Base-by-base conservation (phyloP, 2,113 vertebrate species). In the Orthonyx spaldingii region DNA sequence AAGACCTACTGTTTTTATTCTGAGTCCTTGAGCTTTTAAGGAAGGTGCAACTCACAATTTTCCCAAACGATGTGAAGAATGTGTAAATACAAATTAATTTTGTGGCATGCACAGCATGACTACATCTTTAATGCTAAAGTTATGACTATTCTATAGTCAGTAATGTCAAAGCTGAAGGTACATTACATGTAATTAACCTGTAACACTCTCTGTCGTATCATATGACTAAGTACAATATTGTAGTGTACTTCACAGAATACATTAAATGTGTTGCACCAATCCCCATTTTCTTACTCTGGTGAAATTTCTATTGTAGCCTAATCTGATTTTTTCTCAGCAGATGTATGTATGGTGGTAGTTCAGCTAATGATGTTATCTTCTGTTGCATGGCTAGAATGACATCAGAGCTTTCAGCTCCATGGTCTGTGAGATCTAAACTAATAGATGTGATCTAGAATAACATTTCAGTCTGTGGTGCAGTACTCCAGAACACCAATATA, bases 121-220 rank as follows among this genome's bases (percentile, higher is more conserved):
- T 93, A 21, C 37, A 55, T 72, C 71, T 92, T 68, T 37, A 87
- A n/a, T 71, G 46, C 52, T 84, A 20, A 70, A 81, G 83, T 89
- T 96, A 53, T 82, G 83, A 90, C 86, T 92, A 1, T 75, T 78
- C 69, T 89, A 14, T 71, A 87, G 44, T 81, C 52, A 71, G 26
- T 56, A 92, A 71, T 93, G 83, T 95, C 94, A 96, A 94, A 96
- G 61, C 88, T 68, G 35, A 49, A 86, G 72, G 41, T 69, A n/a
- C 44, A 15, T 59, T 93, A 69, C n/a, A 30, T 78, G 14, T 64
- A 96, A 94, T 96, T 96, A 94, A 93, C 86, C 90, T 90, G 86
- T 64, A 92, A 68, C 53, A 53, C 33, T 18, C 83, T 83, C 72
- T 88, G 88, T 90, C 13, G 2, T 86, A 50, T 59, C 37, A 7